Conservation (phyloP, 1,140 invertebrate species). For the Drosophila auraria region DNA sequence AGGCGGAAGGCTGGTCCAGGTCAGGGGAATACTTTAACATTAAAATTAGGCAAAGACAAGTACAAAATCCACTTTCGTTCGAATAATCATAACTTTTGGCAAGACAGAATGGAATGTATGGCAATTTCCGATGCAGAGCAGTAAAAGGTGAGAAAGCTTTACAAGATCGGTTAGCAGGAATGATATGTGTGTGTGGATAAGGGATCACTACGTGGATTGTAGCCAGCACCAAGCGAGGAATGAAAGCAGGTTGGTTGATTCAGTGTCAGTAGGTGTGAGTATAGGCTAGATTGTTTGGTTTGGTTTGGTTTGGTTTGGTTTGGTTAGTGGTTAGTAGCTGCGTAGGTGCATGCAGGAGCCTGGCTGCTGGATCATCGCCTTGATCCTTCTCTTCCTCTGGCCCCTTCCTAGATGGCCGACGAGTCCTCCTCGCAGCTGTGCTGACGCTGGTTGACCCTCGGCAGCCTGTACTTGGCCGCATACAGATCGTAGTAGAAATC, state of each 20-base stretch:
- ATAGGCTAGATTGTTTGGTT: constrained; percentile 8
- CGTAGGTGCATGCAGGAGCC: constrained; percentile 19
- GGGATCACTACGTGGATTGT: constrained; percentile 4
- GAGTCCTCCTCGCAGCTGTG: constrained; percentile 66
- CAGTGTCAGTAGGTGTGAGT: constrained; percentile 36
- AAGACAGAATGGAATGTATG: constrained; percentile 41
- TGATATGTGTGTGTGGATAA: constrained; percentile 9
- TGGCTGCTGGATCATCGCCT: constrained; percentile 12
- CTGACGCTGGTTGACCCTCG: constrained; percentile 60
- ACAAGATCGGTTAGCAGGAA: constrained; percentile 25
- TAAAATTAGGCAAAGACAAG: constrained; percentile 49
- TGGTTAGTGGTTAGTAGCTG: constrained; percentile 21
- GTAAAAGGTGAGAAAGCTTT: constrained; percentile 22
- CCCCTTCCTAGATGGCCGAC: constrained; percentile 38
- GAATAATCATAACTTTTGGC: constrained; percentile 62
- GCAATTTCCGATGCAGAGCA: constrained; percentile 41
- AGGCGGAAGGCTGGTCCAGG: constrained; percentile 40
- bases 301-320: background rate
- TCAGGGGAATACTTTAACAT: constrained; percentile 43
- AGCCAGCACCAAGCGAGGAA: constrained; percentile 43
- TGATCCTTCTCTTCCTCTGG: constrained; percentile 3
- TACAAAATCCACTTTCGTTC: constrained; percentile 27
- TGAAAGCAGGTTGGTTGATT: constrained; percentile 14
- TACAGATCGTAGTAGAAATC: constrained; percentile 73
- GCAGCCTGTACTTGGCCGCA: constrained; percentile 64